Evolutionary conservation across 2,797 vertebrate genomes (phyloP).

Genomic region (Simalia tracyae): DNA sequence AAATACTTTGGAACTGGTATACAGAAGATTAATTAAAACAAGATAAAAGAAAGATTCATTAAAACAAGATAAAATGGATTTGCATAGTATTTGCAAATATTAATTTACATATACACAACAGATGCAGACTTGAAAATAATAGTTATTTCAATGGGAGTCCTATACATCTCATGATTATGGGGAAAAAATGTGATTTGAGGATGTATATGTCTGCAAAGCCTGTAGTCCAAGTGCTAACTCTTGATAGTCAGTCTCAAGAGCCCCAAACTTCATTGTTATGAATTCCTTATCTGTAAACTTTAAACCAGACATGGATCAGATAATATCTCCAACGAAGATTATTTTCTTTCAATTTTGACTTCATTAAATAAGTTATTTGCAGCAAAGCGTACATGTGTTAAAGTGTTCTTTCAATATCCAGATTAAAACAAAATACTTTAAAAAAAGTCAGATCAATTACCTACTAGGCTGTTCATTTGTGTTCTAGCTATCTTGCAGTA

Average conservation of each 20-base stretch:
- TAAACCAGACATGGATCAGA: background rate
- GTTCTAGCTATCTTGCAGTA: background rate
- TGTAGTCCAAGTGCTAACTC: background rate
- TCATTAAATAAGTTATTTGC: background rate
- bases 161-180: background rate
- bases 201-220: background rate
- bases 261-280: background rate
- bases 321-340: background rate
- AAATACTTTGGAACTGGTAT: background rate
- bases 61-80: background rate
- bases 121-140: background rate
- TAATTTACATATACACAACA: background rate
- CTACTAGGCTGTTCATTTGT: background rate
- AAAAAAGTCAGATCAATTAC: background rate
- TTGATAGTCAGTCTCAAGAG: background rate
- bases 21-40: constrained; percentile 27
- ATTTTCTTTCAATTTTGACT: background rate
- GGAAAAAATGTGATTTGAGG: background rate
- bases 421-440: background rate
- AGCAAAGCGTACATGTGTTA: background rate
- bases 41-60: background rate
- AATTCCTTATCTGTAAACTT: background rate
- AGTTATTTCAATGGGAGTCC: background rate
- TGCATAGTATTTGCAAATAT: background rate
- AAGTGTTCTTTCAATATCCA: background rate